Percentiles rank a stretch among this genome's conserved stretches.
These are phyloP conservation scores for Alouatta palliata DNA, from an alignment of 2,113 vertebrate genomes.

Conservation along the genomic window DNA sequence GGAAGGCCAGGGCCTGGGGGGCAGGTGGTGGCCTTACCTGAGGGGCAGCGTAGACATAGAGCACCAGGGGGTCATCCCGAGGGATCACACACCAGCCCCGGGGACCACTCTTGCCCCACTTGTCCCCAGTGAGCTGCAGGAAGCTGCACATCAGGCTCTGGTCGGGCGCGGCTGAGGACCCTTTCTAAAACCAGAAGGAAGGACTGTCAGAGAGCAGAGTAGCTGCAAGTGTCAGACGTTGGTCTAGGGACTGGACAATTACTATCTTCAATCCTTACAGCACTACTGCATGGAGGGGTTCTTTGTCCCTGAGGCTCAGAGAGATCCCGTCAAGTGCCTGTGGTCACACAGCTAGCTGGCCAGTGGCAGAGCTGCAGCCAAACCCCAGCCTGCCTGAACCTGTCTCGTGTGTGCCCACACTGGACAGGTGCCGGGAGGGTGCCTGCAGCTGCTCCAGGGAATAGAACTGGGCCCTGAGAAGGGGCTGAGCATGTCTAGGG, in stretches of 20 bases:
- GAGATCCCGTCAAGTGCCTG: not conserved
- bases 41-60: slow-evolving; percentile 85
- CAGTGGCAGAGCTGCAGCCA: not conserved
- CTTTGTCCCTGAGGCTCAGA: not conserved
- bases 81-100: slow-evolving; percentile 86
- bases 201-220: not conserved
- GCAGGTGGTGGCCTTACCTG: slow-evolving; percentile 78
- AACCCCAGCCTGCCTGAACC: not conserved
- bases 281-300: not conserved
- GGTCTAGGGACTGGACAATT: not conserved
- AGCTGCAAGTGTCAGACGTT: fast-evolving
- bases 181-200: slow-evolving; percentile 79
- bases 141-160: slow-evolving; percentile 84
- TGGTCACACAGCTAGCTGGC: not conserved
- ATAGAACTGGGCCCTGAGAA: not conserved
- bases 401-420: not conserved
- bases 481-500: not conserved
- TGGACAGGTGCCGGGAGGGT: not conserved
- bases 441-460: not conserved
- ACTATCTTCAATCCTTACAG: not conserved
- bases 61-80: slow-evolving; percentile 82
- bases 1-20: not conserved
- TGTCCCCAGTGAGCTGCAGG: slow-evolving; percentile 85
- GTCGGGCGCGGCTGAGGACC: slow-evolving; percentile 62
- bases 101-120: slow-evolving; percentile 68